Evolutionary conservation across 2,797 vertebrate genomes (phyloP).

Genomic region (Centropyge bicolor): DNA sequence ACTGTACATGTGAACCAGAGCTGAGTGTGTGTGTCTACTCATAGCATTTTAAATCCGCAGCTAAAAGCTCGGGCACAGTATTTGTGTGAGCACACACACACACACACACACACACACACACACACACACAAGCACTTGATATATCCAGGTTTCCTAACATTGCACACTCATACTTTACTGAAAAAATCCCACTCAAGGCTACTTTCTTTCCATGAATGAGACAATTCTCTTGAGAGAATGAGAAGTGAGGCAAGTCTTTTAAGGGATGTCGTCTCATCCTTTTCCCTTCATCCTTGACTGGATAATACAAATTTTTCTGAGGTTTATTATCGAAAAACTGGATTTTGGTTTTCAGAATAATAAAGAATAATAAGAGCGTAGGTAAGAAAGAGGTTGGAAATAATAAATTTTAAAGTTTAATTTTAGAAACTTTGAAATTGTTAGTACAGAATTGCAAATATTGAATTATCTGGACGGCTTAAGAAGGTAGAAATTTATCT

Average conservation of each 20-base stretch:
- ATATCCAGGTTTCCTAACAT: constrained; percentile 16
- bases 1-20: constrained; percentile 39
- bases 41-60: constrained; percentile 38
- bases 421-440: background rate
- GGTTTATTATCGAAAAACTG: constrained; percentile 5
- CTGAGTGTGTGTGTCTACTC: background rate
- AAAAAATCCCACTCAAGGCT: constrained; percentile 30
- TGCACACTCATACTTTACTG: constrained; percentile 10
- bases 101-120: background rate
- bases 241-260: constrained; percentile 4
- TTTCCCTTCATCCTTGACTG: background rate
- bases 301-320: background rate
- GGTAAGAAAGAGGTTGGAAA: background rate
- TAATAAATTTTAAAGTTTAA: background rate
- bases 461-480: background rate
- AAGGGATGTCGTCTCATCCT: background rate
- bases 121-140: background rate
- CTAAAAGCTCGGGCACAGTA: background rate
- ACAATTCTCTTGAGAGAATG: background rate
- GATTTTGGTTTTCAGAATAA: constrained; percentile 2
- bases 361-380: background rate
- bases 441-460: background rate
- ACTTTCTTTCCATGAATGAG: constrained; percentile 42
- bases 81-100: background rate
- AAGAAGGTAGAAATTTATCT: background rate